These are phyloP conservation scores for Temnothorax ravouxi DNA, from an alignment of 2,888 invertebrate genomes.

Conservation along the genomic window DNA sequence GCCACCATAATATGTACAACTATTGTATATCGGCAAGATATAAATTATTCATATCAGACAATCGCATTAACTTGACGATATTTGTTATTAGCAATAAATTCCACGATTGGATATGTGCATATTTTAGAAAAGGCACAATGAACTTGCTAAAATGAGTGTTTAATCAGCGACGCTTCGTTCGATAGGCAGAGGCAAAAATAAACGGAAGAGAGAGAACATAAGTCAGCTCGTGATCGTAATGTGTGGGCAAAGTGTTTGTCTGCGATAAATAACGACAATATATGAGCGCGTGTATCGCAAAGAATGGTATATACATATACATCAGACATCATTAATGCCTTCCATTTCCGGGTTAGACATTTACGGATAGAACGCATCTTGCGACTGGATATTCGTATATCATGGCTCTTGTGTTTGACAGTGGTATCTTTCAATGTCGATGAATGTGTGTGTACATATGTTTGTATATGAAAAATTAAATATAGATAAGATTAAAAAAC, in stretches of 20 bases:
- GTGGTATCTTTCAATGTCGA: background rate
- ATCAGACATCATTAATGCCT: constrained; percentile 8
- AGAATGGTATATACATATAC: background rate
- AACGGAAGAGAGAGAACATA: constrained; percentile 7
- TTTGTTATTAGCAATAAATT: constrained; percentile 13
- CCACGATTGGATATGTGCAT: background rate
- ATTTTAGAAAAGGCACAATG: constrained; percentile 3
- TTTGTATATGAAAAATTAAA: background rate
- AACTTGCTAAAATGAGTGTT: constrained; percentile 20
- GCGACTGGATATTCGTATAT: constrained; percentile 14
- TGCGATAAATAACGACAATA: constrained; percentile 35
- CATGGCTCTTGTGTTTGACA: constrained; percentile 10
- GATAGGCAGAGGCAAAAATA: background rate
- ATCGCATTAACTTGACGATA: background rate
- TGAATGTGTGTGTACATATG: background rate
- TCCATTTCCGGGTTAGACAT: constrained; percentile 21
- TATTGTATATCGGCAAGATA: background rate
- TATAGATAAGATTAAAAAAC: background rate
- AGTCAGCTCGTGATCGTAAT: constrained; percentile 23
- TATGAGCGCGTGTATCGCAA: background rate
- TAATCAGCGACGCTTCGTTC: constrained; percentile 30
- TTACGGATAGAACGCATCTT: constrained; percentile 18
- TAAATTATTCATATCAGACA: background rate
- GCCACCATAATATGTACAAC: background rate
- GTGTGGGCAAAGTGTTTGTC: constrained; percentile 24